Conservation (phyloP, 2,888 invertebrate genomes). For the Spodoptera picta region DNA sequence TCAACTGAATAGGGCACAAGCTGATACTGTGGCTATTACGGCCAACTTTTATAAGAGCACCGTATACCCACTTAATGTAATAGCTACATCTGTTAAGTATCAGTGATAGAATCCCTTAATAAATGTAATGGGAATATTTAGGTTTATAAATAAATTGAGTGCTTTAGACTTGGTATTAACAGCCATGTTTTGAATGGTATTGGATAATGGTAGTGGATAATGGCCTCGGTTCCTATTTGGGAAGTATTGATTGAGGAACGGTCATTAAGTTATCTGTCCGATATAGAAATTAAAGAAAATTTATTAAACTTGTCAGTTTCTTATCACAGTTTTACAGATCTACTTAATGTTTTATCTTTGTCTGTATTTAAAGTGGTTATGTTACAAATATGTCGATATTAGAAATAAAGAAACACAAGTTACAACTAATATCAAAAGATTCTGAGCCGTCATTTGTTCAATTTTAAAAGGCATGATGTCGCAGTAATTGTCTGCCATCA, state of each 20-base stretch:
- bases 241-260: conserved; percentile 31
- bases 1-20: conserved; percentile 67
- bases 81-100: conserved; percentile 59
- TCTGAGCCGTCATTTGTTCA: conserved; percentile 36
- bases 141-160: conserved; percentile 53
- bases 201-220: conserved; percentile 46
- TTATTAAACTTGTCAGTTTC: conserved; percentile 1
- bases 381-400: background rate
- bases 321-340: background rate
- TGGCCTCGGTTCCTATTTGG: conserved; percentile 31
- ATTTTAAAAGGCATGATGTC: conserved; percentile 47
- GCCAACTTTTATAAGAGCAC: conserved; percentile 51
- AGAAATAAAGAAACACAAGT: conserved; percentile 1
- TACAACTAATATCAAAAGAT: conserved; percentile 17
- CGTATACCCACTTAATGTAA: conserved; percentile 49
- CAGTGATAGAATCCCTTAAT: conserved; percentile 57
- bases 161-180: conserved; percentile 55
- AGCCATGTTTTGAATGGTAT: conserved; percentile 23
- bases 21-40: conserved; percentile 51
- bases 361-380: background rate
- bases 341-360: background rate
- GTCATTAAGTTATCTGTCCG: conserved; percentile 15
- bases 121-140: conserved; percentile 57
- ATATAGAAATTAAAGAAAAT: conserved; percentile 23
- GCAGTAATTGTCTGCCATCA: conserved; percentile 50